Base-by-base conservation (phyloP, 2,888 invertebrate genomes). In the Fabriciana adippe region DNA sequence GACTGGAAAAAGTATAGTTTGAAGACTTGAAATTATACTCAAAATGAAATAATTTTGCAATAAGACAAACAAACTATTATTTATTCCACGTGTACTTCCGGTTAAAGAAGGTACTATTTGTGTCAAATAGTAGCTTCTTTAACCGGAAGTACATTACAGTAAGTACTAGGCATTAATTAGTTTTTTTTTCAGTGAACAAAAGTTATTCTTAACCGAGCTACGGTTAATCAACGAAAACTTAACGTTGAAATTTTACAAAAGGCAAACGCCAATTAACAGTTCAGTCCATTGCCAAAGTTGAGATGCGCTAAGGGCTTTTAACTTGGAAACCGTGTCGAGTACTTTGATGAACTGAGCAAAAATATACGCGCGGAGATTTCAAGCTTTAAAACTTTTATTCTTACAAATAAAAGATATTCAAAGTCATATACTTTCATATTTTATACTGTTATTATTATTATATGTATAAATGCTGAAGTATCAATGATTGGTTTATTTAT, bases 231-330 rank as follows among this genome's bases (percentile, higher is more conserved):
- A 47, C 8, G 8, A 5, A 57, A 47, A 57, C 45, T 57, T 21
- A n/a, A 11, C 18, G 26, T 59, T 11, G 57, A 21, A 26, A 48
- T n/a, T 47, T 60, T 51, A 65, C 65, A 65, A 65, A 59, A 54
- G 47, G 47, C 65, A 31, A 59, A 65, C 53, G 45, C 65, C 65
- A 59, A 65, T 65, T 65, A 65, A 54, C 45, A 31, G 59, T 47
- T 48, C 57, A 59, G 59, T 54, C 59, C 60, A 18, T 61, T 66
- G 53, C 54, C 56, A 45, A 51, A 57, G 65, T 66, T 47, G 59
- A 65, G 59, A 59, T 45, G 54, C 14, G 59, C n/a, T 18, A 15
- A 66, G 59, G 16, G 65, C 51, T 57, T 26, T 59, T 66, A 59
- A 59, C 47, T 31, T 59, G 53, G 47, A 65, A 59, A 65, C 59